A percentile compares a stretch with the other conserved stretches of the same genome.
Evolutionary conservation across 2,113 vertebrate species (phyloP).

Genomic region (Indicator maculatus): DNA sequence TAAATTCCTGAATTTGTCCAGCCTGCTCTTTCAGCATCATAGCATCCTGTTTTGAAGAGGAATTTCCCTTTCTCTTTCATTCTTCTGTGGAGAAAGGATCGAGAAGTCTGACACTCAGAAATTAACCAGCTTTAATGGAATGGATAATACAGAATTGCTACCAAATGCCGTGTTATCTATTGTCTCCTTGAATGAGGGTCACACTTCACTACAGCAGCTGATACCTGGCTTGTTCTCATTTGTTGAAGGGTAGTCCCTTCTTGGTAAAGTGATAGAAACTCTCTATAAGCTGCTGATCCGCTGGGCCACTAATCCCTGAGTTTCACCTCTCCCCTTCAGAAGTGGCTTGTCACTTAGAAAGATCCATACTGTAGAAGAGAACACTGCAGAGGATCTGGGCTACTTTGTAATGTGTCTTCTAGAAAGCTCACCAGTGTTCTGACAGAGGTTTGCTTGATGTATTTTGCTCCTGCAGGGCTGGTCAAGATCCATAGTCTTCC

Average conservation of each 20-base stretch:
- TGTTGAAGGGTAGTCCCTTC: background rate
- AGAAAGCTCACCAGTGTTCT: background rate
- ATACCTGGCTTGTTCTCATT: background rate
- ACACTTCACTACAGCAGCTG: background rate
- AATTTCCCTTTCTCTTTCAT: background rate
- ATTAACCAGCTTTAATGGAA: background rate
- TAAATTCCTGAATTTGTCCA: background rate
- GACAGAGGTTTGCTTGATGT: accelerated
- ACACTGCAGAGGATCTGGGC: background rate
- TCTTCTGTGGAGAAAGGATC: background rate
- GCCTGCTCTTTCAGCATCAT: background rate
- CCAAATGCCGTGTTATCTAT: background rate
- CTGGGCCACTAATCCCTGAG: background rate
- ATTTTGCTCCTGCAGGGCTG: background rate
- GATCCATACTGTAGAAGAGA: background rate
- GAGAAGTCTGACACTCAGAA: background rate
- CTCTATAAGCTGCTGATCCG: background rate
- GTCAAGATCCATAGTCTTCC: background rate
- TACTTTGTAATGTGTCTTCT: background rate
- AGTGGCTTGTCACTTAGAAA: background rate
- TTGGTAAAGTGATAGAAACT: background rate
- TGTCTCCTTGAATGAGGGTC: background rate
- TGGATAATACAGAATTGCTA: background rate
- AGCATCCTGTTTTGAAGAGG: background rate
- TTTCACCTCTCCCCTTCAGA: background rate